These are phyloP conservation scores for Sebastes oblongus DNA, from an alignment of 2,797 vertebrate species.

Conservation along the genomic window DNA sequence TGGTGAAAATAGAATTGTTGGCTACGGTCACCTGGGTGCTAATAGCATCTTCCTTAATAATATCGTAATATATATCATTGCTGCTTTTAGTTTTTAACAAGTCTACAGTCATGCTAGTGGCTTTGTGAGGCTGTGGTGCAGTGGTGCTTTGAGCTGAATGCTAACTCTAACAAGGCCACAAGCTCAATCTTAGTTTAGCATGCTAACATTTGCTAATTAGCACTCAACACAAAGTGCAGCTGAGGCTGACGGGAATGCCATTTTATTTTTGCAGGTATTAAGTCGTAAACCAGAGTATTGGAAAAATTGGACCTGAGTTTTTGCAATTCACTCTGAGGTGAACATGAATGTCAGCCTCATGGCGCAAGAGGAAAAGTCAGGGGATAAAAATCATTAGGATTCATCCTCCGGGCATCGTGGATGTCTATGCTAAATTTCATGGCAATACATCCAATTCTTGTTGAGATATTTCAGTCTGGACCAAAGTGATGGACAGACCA, in stretches of 20 bases:
- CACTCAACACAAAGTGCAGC: not conserved
- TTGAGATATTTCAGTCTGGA: too few species aligned
- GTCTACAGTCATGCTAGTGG: not conserved
- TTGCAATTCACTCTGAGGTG: not conserved
- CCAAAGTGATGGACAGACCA: too few species aligned
- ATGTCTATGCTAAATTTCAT: not conserved
- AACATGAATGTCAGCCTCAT: not conserved
- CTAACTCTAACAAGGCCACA: not conserved
- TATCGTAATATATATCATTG: too few species aligned
- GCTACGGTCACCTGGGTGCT: rapidly evolving
- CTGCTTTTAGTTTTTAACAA: too few species aligned
- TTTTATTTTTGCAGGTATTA: not conserved
- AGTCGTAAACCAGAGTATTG: too few species aligned
- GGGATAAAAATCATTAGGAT: not conserved
- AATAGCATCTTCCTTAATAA: too few species aligned
- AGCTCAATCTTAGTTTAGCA: not conserved
- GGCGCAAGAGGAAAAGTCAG: not conserved
- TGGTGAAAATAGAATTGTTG: too few species aligned
- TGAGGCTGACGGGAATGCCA: too few species aligned
- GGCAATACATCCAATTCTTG: not conserved
- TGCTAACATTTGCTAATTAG: not conserved
- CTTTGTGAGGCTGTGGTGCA: not conserved
- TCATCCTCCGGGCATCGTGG: not conserved
- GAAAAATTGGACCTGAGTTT: not conserved
- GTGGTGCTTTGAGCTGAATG: not conserved